Evolutionary conservation across 1,140 invertebrate species (phyloP).

Genomic region (Lamellibrachia luymesi): DNA sequence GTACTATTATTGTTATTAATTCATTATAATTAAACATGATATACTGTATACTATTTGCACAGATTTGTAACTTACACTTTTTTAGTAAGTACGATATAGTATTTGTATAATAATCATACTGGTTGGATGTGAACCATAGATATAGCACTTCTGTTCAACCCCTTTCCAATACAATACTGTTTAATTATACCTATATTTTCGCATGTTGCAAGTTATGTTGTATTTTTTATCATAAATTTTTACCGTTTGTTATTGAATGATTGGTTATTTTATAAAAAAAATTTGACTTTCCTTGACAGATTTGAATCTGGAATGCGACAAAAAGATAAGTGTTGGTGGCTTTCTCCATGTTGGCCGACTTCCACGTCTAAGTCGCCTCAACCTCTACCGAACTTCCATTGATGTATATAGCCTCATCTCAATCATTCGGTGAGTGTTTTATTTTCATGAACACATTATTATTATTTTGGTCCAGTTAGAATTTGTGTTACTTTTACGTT

Average conservation of each 20-base stretch:
- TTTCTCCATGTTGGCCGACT: constrained; percentile 66
- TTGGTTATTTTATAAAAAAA: neutral
- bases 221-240: too few species aligned
- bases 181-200: too few species aligned
- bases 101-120: too few species aligned
- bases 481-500: neutral
- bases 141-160: too few species aligned
- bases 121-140: too few species aligned
- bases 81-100: too few species aligned
- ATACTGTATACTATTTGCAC: too few species aligned
- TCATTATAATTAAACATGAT: too few species aligned
- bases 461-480: neutral
- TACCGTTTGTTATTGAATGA: neutral
- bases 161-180: too few species aligned
- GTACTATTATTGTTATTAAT: too few species aligned
- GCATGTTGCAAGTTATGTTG: too few species aligned
- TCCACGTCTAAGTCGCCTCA: constrained; percentile 69
- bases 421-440: constrained; percentile 36
- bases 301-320: constrained; percentile 67
- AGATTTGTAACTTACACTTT: too few species aligned
- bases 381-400: constrained; percentile 73
- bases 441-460: neutral
- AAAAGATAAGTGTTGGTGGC: constrained; percentile 59
- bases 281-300: constrained; percentile 58
- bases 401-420: constrained; percentile 33